These are phyloP conservation scores for Stigmatopora nigra DNA, from an alignment of 2,113 vertebrate species.

Conservation along the genomic window DNA sequence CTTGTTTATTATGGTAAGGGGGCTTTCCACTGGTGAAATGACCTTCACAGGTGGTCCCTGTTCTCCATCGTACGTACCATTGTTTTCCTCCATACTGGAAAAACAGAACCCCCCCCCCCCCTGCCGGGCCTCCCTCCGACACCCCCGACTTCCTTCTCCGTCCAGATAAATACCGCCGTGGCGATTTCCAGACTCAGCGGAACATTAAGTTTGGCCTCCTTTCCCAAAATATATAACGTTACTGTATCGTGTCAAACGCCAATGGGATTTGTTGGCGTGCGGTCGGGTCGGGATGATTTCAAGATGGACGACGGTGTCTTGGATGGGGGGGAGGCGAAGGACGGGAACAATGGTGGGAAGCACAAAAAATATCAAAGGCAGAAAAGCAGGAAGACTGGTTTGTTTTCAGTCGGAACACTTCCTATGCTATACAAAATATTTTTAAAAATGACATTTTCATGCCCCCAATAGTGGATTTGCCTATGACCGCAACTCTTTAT, in stretches of 20 bases:
- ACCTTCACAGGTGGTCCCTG: slow-evolving; percentile 62
- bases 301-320: slow-evolving; percentile 3
- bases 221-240: background rate
- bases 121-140: background rate
- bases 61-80: slow-evolving; percentile 38
- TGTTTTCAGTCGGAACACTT: background rate
- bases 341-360: slow-evolving; percentile 24
- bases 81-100: slow-evolving; percentile 54
- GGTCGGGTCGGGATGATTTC: background rate
- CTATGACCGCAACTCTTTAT: too few relatives aligned
- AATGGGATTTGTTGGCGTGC: background rate
- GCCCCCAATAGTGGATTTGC: too few relatives aligned
- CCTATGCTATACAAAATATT: slow-evolving; percentile 8
- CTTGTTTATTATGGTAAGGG: slow-evolving; percentile 55
- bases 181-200: slow-evolving; percentile 22
- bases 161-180: slow-evolving; percentile 34
- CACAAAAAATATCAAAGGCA: slow-evolving; percentile 32
- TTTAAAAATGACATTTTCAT: too few relatives aligned
- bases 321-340: slow-evolving; percentile 20
- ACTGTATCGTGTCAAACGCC: background rate
- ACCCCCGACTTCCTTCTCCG: slow-evolving; percentile 37
- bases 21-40: slow-evolving; percentile 55
- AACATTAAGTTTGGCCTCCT: background rate
- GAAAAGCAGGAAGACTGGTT: slow-evolving; percentile 51
- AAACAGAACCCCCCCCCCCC: slow-evolving; percentile 28